Evolutionary conservation across 2,888 invertebrate species (phyloP).

Genomic region (Drosophila merina): DNA sequence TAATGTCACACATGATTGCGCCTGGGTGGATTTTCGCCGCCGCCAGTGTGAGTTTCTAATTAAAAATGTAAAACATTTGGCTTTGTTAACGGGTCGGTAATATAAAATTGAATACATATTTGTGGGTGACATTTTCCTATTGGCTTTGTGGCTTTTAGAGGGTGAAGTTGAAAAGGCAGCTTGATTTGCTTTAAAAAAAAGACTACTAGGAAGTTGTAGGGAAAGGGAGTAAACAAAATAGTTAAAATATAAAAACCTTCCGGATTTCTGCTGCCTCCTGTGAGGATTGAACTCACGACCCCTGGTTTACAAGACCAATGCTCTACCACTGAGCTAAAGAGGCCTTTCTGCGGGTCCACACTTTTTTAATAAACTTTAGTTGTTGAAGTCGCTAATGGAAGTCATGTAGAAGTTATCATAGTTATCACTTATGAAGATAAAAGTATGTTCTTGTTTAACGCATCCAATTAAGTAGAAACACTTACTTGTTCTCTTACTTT

Average conservation of each 20-base stretch:
- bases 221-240: neutral
- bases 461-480: neutral
- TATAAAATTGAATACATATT: conserved; percentile 50
- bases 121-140: conserved; percentile 25
- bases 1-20: conserved; percentile 72
- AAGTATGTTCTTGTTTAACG: neutral
- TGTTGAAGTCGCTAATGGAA: neutral
- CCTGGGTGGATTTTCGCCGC: conserved; percentile 18
- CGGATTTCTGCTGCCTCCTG: conserved; percentile 87
- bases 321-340: conserved; percentile 96
- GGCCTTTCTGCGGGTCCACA: conserved; percentile 83
- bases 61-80: conserved; percentile 76
- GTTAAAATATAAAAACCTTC: neutral
- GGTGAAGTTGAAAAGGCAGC: conserved; percentile 4
- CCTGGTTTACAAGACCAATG: conserved; percentile 96
- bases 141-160: conserved; percentile 18
- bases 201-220: neutral
- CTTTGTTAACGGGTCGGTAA: conserved; percentile 40
- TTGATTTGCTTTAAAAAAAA: neutral
- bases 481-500: neutral
- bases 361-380: neutral
- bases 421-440: neutral
- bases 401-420: neutral
- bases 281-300: conserved; percentile 96
- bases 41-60: conserved; percentile 67